Conservation (phyloP, 2,888 invertebrate species). For the Tortrix viridana region DNA sequence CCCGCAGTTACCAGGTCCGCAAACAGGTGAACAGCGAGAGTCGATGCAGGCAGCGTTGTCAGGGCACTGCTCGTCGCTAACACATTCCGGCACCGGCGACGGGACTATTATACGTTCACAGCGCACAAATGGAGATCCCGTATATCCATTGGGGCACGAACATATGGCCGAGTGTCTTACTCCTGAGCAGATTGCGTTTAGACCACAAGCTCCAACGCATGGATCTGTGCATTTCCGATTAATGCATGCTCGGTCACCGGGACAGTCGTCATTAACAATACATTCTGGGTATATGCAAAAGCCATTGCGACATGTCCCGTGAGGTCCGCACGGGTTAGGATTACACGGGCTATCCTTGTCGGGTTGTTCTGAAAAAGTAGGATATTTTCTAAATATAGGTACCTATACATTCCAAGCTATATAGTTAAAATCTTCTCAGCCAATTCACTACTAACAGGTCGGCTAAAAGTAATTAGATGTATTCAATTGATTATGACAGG, state of each 20-base stretch:
- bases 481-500: no score
- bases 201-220: constrained; percentile 91
- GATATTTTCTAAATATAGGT: constrained; percentile 3
- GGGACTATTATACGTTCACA: constrained; percentile 80
- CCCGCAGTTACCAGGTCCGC: constrained; percentile 89
- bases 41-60: constrained; percentile 93
- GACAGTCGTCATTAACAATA: constrained; percentile 93
- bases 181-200: constrained; percentile 92
- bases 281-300: constrained; percentile 93
- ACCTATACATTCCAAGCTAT: no score
- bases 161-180: constrained; percentile 90
- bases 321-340: constrained; percentile 89
- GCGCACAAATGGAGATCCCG: constrained; percentile 90
- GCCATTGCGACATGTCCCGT: constrained; percentile 87
- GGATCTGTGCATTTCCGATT: constrained; percentile 93
- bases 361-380: constrained; percentile 57
- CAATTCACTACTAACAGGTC: no score
- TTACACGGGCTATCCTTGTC: constrained; percentile 85
- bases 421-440: no score
- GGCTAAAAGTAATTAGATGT: no score
- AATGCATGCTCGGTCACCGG: constrained; percentile 91
- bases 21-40: constrained; percentile 89
- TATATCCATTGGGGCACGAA: constrained; percentile 90
- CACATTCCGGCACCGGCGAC: constrained; percentile 89
- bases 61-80: constrained; percentile 90